Percentiles rank a stretch among this genome's conserved stretches.
phyloP scores from a whole-genome alignment of 1,140 invertebrate genomes.

The Globodera rostochiensis region DNA sequence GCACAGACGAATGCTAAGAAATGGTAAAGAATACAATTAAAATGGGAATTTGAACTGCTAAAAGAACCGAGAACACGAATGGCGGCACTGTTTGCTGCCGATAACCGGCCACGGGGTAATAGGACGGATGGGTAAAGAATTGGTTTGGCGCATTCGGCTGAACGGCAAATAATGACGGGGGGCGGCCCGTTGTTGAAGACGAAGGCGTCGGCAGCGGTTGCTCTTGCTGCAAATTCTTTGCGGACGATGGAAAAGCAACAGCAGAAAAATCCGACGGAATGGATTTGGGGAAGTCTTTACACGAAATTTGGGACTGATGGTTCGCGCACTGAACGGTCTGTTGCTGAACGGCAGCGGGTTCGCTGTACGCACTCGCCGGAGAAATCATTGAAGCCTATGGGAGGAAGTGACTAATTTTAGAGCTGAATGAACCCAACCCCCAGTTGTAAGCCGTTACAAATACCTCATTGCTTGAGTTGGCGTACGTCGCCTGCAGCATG shows the following conservation, averaged over 20 bases:
- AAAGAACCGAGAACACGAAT: neutral
- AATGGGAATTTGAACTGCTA: neutral
- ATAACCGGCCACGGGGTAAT: neutral
- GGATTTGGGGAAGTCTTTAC: neutral
- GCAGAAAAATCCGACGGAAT: neutral
- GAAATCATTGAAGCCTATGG: constrained; percentile 25
- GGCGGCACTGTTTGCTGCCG: neutral
- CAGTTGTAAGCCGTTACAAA: too few relatives aligned
- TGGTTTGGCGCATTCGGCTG: neutral
- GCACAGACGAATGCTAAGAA: neutral
- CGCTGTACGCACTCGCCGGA: constrained; percentile 22
- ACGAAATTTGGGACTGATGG: neutral
- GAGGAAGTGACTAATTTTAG: neutral
- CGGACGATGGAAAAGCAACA: too few relatives aligned
- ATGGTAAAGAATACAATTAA: neutral
- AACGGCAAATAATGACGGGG: neutral
- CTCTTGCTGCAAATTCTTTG: neutral
- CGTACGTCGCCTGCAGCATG: constrained; percentile 3
- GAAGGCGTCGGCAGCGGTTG: neutral
- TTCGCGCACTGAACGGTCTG: neutral
- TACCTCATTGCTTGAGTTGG: constrained; percentile 14
- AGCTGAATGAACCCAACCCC: neutral
- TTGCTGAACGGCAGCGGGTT: constrained; percentile 4
- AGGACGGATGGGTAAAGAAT: neutral
- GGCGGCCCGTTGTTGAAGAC: neutral